Evolutionary conservation across 53 echinoderm and acorn worm genomes (phyloP).

Genomic region (Temnopleurus reevesii): DNA sequence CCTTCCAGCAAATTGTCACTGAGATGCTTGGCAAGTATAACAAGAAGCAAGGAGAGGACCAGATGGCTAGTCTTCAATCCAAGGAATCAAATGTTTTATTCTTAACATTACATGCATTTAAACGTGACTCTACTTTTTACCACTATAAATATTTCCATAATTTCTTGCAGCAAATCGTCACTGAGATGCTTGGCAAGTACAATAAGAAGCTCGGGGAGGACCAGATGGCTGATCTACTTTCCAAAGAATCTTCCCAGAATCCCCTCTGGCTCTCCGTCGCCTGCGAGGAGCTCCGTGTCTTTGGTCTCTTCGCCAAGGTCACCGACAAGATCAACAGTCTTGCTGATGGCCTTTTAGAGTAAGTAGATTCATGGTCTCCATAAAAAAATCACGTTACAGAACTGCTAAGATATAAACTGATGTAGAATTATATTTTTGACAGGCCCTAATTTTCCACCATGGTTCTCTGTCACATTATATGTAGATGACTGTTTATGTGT

Average conservation of each 20-base stretch:
- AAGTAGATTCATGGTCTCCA: too few relatives aligned
- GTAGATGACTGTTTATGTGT: too few relatives aligned
- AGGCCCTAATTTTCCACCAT: too few relatives aligned
- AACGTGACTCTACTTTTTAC: too few relatives aligned
- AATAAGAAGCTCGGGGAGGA: conserved; percentile 88
- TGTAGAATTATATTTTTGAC: too few relatives aligned
- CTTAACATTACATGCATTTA: too few relatives aligned
- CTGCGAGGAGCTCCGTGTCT: conserved; percentile 93
- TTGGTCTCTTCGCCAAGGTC: conserved; percentile 87
- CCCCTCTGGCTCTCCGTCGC: conserved; percentile 95
- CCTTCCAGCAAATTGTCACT: conserved; percentile 81
- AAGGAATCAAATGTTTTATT: too few relatives aligned
- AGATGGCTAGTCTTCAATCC: conserved; percentile 84
- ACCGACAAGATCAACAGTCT: conserved; percentile 96
- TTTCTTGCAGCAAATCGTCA: conserved; percentile 80
- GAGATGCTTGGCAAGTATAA: conserved; percentile 92
- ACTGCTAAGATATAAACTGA: too few relatives aligned
- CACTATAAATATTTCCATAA: too few relatives aligned
- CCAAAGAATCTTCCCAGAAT: conserved; percentile 98
- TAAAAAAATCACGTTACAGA: too few relatives aligned
- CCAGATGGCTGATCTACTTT: conserved; percentile 85
- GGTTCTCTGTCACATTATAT: too few relatives aligned
- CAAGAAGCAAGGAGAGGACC: conserved; percentile 84
- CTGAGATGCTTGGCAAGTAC: conserved; percentile 85
- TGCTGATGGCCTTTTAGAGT: conserved; percentile 90